Percentiles rank a stretch among this genome's conserved stretches.
Conservation (phyloP, 2,888 invertebrate genomes). For the Odontocolon sp. region DNA sequence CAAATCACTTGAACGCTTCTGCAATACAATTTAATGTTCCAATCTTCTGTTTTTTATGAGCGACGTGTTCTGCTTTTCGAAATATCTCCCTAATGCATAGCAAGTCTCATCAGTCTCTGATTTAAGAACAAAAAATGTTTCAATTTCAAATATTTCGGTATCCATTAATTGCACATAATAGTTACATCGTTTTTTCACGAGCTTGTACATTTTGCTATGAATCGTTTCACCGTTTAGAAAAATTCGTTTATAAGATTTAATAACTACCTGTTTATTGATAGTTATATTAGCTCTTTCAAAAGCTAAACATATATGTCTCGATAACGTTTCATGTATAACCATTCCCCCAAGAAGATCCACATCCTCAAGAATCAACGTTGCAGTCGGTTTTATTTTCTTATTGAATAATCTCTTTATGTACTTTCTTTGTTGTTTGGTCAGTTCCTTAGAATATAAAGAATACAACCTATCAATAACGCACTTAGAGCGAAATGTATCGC, state of each 20-base stretch:
- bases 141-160: slow-evolving; percentile 31
- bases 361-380: background rate
- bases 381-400: background rate
- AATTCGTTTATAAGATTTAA: slow-evolving; percentile 24
- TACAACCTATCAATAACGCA: slow-evolving; percentile 9
- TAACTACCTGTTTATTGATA: background rate
- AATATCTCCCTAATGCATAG: slow-evolving; percentile 31
- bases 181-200: slow-evolving; percentile 31
- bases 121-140: slow-evolving; percentile 17
- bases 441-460: slow-evolving; percentile 3
- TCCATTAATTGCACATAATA: slow-evolving; percentile 25
- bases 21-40: slow-evolving; percentile 19
- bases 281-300: background rate
- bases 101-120: background rate
- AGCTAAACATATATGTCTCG: background rate
- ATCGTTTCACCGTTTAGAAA: slow-evolving; percentile 11
- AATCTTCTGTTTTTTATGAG: slow-evolving; percentile 16
- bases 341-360: background rate
- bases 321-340: background rate
- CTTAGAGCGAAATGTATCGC: slow-evolving; percentile 30
- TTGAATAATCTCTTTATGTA: slow-evolving; percentile 8
- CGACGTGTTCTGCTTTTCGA: background rate
- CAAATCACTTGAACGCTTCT: slow-evolving; percentile 2
- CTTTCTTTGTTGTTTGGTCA: slow-evolving; percentile 8
- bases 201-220: slow-evolving; percentile 33